phyloP scores from a whole-genome alignment of 2,797 vertebrate genomes.

The Muscicapa striata region DNA sequence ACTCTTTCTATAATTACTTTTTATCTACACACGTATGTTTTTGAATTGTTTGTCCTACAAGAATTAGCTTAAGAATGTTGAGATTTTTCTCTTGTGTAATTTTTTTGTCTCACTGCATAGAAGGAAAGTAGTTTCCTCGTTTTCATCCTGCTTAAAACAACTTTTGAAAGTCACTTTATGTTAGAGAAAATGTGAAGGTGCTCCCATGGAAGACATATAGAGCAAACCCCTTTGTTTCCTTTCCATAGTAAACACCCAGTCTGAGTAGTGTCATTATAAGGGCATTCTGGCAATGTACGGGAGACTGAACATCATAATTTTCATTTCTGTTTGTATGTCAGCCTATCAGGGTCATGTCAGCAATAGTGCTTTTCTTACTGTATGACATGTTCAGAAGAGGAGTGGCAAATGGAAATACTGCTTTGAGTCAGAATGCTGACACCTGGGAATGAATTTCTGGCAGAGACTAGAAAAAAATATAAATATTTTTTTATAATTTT shows the following conservation, averaged over 20 bases:
- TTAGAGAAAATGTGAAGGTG: not conserved
- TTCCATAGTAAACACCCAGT: not conserved
- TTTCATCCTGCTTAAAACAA: not conserved
- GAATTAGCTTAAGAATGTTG: slow-evolving; percentile 14
- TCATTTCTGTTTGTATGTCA: slow-evolving; percentile 2
- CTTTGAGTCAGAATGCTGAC: slow-evolving; percentile 17
- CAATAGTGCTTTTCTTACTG: not conserved
- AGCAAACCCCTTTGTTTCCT: not conserved
- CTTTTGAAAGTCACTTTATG: not conserved
- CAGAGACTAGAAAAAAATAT: not conserved
- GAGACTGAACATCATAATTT: not conserved
- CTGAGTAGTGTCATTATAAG: not conserved
- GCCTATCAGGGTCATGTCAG: slow-evolving; percentile 12
- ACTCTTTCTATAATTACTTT: not conserved
- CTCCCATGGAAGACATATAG: not conserved
- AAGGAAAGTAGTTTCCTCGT: not conserved
- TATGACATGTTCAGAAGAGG: not conserved
- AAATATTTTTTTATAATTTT: not conserved
- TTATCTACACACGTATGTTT: rapidly evolving
- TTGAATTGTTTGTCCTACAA: not conserved
- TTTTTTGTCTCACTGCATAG: not conserved
- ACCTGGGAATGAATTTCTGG: not conserved
- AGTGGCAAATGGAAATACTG: not conserved
- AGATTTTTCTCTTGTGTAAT: not conserved
- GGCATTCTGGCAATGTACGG: not conserved